Evolutionary conservation across 2,113 vertebrate genomes (phyloP).

Genomic region (Tylochromis polylepis): DNA sequence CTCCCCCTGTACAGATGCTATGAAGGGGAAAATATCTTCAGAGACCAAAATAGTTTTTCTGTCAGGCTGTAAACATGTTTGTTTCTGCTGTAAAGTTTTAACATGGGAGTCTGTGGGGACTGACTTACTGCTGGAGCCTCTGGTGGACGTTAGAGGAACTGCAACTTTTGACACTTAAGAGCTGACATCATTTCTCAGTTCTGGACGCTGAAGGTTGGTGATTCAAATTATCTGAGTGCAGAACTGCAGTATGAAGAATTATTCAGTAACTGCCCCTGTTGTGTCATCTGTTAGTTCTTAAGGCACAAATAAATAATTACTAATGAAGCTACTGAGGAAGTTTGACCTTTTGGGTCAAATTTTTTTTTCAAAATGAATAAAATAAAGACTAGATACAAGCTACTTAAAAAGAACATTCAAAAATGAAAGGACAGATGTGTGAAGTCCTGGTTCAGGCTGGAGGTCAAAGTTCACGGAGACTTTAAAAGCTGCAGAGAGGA

Average conservation of each 20-base stretch:
- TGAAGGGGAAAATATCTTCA: background rate
- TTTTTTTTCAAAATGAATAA: background rate
- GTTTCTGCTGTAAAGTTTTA: background rate
- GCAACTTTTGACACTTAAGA: background rate
- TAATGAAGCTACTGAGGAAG: background rate
- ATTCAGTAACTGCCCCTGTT: no score
- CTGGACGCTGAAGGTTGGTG: background rate
- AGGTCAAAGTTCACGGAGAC: background rate
- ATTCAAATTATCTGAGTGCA: background rate
- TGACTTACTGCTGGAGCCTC: background rate
- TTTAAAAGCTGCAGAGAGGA: background rate
- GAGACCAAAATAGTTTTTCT: background rate
- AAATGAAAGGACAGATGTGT: background rate
- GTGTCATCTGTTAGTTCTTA: background rate
- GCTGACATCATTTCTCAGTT: background rate
- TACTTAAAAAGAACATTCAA: background rate
- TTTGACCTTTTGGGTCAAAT: background rate
- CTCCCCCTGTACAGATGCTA: background rate
- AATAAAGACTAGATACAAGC: background rate
- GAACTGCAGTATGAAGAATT: background rate
- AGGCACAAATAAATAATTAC: background rate
- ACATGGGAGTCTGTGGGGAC: background rate
- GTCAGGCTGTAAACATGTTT: background rate
- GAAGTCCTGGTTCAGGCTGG: background rate
- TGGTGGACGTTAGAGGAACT: background rate